A percentile compares a stretch with the other conserved stretches of the same genome.
Evolutionary conservation across 2,888 invertebrate species (phyloP).

Genomic region (Clepsis dumicolana): DNA sequence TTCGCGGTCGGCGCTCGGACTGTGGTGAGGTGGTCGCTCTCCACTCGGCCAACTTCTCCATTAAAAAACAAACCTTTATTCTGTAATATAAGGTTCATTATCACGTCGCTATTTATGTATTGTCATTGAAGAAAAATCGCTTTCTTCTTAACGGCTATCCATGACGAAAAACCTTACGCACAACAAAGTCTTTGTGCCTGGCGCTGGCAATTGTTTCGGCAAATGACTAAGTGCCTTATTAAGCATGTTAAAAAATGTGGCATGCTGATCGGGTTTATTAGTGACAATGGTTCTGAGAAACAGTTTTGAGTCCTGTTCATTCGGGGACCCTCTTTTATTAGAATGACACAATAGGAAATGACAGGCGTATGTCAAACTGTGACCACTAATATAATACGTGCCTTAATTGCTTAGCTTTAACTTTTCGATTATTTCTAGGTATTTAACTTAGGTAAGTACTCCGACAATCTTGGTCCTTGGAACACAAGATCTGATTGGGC

Average conservation of each 20-base stretch:
- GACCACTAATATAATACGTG: too few relatives aligned
- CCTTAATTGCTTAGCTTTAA: too few relatives aligned
- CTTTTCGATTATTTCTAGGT: too few relatives aligned
- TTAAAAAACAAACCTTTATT: constrained; percentile 2
- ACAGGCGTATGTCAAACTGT: too few relatives aligned
- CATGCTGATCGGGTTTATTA: background rate
- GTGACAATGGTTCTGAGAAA: background rate
- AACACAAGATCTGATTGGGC: background rate
- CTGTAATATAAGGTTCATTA: background rate
- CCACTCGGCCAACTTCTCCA: background rate
- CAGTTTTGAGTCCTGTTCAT: background rate
- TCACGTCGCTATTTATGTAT: background rate
- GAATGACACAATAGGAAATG: background rate
- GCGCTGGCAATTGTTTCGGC: background rate
- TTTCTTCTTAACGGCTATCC: background rate
- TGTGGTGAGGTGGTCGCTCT: constrained; percentile 11
- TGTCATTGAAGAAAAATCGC: background rate
- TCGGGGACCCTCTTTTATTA: background rate
- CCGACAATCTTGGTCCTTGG: too few relatives aligned
- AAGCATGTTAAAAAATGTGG: background rate
- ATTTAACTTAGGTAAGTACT: too few relatives aligned
- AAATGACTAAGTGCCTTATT: background rate
- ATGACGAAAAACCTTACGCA: background rate
- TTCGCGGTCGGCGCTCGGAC: background rate
- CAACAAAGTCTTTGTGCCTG: background rate